These are phyloP conservation scores for Pardalotus punctatus DNA, from an alignment of 2,113 vertebrate species.

Conservation along the genomic window DNA sequence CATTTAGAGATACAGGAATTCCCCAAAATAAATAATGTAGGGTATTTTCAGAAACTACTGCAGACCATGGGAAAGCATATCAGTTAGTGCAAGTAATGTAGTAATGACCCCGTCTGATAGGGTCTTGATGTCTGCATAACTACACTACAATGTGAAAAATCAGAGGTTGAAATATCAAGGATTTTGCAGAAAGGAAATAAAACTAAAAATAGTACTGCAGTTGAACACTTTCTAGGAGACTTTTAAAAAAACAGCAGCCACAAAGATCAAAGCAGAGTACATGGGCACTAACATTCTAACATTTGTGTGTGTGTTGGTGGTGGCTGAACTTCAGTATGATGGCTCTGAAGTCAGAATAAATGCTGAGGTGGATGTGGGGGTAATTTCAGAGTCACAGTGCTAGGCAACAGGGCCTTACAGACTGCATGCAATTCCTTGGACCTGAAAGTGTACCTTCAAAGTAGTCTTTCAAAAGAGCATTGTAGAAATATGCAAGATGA, in stretches of 20 bases:
- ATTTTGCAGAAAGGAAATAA: background rate
- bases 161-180: background rate
- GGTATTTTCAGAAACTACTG: background rate
- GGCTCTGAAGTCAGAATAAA: background rate
- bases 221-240: background rate
- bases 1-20: background rate
- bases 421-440: background rate
- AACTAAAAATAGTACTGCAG: background rate
- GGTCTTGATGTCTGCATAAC: background rate
- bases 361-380: rapidly evolving
- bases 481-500: background rate
- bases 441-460: background rate
- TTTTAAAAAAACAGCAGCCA: background rate
- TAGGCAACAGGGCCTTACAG: background rate
- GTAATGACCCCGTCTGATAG: background rate
- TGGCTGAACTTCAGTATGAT: background rate
- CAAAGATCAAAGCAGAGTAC: background rate
- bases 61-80: background rate
- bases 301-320: background rate
- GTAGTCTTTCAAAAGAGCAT: background rate
- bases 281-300: background rate
- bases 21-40: background rate
- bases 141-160: background rate
- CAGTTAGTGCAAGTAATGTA: background rate
- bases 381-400: background rate